phyloP scores from a whole-genome alignment of 2,113 vertebrate species.

The Nyctereutes procyonoides region DNA sequence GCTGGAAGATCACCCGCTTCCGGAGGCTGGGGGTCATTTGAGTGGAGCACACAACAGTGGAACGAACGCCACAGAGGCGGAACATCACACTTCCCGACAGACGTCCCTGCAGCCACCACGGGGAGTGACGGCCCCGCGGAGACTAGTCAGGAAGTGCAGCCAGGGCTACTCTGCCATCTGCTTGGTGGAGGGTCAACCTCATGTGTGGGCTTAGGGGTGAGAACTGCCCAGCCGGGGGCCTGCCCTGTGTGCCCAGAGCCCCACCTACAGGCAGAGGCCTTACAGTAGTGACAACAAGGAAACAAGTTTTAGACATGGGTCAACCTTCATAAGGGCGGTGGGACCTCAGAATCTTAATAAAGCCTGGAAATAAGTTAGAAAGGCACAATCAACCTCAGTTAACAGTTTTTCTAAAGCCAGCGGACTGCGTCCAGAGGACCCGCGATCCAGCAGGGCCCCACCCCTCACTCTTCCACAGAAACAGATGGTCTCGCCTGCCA shows the following conservation, averaged over 20 bases:
- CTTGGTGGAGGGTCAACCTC: not conserved
- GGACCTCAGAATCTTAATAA: not conserved
- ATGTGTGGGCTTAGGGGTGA: rapidly evolving
- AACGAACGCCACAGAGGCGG: rapidly evolving
- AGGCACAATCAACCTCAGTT: not conserved
- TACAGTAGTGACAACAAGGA: rapidly evolving
- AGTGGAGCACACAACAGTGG: rapidly evolving
- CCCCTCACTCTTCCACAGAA: not conserved
- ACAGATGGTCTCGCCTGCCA: not conserved
- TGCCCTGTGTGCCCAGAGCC: not conserved
- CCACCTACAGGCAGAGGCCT: not conserved
- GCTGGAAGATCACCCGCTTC: not conserved
- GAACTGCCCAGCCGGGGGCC: not conserved
- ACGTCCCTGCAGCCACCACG: rapidly evolving
- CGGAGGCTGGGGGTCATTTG: not conserved
- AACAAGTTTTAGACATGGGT: not conserved
- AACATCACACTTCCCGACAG: not conserved
- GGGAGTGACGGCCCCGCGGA: not conserved
- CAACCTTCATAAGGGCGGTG: not conserved
- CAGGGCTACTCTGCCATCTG: not conserved
- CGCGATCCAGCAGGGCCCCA: rapidly evolving
- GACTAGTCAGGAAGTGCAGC: not conserved
- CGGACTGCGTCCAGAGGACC: no score
- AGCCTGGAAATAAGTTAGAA: not conserved
- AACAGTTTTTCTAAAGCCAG: not conserved